phyloP scores from a whole-genome alignment of 2,888 invertebrate species.

The Corbicula japonica region DNA sequence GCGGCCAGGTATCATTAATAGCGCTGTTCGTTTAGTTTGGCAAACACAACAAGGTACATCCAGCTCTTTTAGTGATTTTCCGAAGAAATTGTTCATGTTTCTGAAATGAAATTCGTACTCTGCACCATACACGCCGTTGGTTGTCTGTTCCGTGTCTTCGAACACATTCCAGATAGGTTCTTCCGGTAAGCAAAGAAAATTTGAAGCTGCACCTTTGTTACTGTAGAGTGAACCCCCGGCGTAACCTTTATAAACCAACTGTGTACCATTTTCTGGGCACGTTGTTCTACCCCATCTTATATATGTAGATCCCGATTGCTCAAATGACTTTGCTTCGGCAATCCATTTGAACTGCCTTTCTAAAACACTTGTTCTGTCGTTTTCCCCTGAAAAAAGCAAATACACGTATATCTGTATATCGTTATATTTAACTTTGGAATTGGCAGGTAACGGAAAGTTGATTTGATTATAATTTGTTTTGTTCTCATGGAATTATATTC shows the following conservation, averaged over 20 bases:
- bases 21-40: slow-evolving; percentile 4
- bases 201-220: slow-evolving; percentile 15
- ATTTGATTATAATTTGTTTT: no score
- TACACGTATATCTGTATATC: no score
- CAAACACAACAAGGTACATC: slow-evolving; percentile 36
- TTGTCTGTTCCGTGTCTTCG: slow-evolving; percentile 6
- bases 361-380: no score
- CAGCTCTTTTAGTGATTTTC: background rate
- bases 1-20: slow-evolving; percentile 31
- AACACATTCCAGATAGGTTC: slow-evolving; percentile 21
- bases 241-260: slow-evolving; percentile 18
- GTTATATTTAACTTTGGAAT: no score
- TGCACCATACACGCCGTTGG: slow-evolving; percentile 12
- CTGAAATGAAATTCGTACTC: slow-evolving; percentile 23
- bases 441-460: no score
- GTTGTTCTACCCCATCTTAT: slow-evolving; percentile 27
- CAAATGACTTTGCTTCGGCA: background rate
- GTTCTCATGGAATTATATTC: no score
- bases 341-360: no score
- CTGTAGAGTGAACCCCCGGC: slow-evolving; percentile 20
- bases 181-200: slow-evolving; percentile 22
- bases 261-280: slow-evolving; percentile 31
- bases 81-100: slow-evolving; percentile 27
- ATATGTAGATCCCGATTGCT: background rate
- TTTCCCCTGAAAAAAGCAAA: no score